phyloP scores from a whole-genome alignment of 2,888 invertebrate genomes.

The Eilema caniola region DNA sequence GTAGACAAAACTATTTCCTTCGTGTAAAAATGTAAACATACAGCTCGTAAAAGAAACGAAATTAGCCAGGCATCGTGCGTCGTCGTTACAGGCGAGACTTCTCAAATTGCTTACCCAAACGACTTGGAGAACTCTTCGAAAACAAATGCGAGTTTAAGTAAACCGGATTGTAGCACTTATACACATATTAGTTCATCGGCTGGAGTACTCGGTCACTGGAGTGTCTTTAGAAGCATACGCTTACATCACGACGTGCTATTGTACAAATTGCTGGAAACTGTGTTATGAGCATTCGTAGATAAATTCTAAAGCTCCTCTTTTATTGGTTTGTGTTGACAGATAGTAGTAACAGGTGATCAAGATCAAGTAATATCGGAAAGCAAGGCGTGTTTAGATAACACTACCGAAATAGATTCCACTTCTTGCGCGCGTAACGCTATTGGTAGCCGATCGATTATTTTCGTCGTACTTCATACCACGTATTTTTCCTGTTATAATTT shows the following conservation, averaged over 20 bases:
- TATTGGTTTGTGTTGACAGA: constrained; percentile 30
- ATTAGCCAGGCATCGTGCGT: constrained; percentile 60
- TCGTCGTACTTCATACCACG: constrained; percentile 50
- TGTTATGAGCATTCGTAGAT: constrained; percentile 12
- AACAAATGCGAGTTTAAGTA: constrained; percentile 49
- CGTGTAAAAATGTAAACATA: constrained; percentile 72
- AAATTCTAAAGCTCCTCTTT: constrained; percentile 17
- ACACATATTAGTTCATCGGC: constrained; percentile 44
- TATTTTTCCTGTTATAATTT: constrained; percentile 42
- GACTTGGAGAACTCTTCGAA: constrained; percentile 47
- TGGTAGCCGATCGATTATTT: constrained; percentile 64
- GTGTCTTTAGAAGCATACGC: constrained; percentile 43
- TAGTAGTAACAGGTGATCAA: constrained; percentile 52
- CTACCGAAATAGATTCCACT: constrained; percentile 64
- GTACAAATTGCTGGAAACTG: constrained; percentile 31
- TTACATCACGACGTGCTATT: constrained; percentile 41
- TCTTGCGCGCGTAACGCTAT: constrained; percentile 59
- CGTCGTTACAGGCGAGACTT: constrained; percentile 53
- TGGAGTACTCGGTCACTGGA: constrained; percentile 43
- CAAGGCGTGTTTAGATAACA: constrained; percentile 63
- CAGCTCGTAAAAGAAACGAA: constrained; percentile 70
- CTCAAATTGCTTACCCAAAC: constrained; percentile 55
- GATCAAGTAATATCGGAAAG: constrained; percentile 52
- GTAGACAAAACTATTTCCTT: constrained; percentile 64
- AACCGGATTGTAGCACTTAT: constrained; percentile 44